phyloP scores from a whole-genome alignment of 1,140 invertebrate species.

The Formica exsecta region DNA sequence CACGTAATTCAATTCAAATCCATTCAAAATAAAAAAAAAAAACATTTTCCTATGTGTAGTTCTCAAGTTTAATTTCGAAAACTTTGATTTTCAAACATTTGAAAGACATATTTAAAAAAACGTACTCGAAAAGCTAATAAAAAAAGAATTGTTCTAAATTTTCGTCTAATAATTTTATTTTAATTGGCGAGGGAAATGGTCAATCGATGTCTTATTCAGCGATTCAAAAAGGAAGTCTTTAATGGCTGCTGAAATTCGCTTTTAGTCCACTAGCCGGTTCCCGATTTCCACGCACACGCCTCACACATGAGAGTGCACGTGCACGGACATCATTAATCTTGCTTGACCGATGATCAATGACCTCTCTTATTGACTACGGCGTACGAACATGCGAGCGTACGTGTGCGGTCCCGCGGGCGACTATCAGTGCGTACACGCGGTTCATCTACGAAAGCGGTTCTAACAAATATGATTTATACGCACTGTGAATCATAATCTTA shows the following conservation, averaged over 20 bases:
- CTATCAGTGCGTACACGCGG: slow-evolving; percentile 1
- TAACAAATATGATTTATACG: slow-evolving; percentile 28
- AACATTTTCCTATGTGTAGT: background rate
- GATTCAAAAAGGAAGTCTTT: slow-evolving; percentile 23
- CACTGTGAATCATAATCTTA: slow-evolving; percentile 4
- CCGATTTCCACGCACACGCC: slow-evolving; percentile 23
- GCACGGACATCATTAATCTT: slow-evolving; percentile 49
- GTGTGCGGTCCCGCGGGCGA: slow-evolving; percentile 28
- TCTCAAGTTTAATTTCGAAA: background rate
- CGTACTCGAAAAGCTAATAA: background rate
- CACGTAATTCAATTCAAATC: background rate
- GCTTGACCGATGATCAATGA: slow-evolving; percentile 55
- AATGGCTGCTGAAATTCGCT: slow-evolving; percentile 40
- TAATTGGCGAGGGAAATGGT: too few relatives aligned
- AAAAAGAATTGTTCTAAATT: background rate
- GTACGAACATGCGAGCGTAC: slow-evolving; percentile 31
- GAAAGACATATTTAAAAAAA: background rate
- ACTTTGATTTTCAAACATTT: background rate
- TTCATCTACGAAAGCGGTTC: slow-evolving; percentile 18
- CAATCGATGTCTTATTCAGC: slow-evolving; percentile 47
- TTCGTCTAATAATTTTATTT: too few relatives aligned
- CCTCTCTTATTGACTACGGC: slow-evolving; percentile 55
- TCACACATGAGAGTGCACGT: slow-evolving; percentile 34
- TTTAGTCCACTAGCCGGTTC: slow-evolving; percentile 30
- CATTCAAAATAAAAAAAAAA: background rate